Evolutionary conservation across 2,797 vertebrate genomes (phyloP).

Genomic region (Danio albolineatus): DNA sequence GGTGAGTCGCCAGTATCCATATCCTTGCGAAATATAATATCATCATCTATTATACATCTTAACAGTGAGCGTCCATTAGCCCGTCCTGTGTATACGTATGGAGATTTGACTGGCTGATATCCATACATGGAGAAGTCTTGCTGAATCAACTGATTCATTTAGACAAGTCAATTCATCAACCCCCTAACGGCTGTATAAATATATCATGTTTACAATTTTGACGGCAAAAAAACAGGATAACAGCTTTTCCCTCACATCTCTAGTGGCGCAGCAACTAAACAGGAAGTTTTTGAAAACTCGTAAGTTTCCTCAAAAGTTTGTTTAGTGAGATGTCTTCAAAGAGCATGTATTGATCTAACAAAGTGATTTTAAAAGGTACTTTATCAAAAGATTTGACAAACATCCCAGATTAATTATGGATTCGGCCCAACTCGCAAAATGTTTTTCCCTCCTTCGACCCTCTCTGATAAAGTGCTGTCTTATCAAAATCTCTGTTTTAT

Average conservation of each 20-base stretch:
- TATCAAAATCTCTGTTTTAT: neutral
- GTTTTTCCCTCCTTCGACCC: constrained; percentile 1
- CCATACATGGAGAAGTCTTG: constrained; percentile 10
- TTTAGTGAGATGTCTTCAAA: constrained; percentile 38
- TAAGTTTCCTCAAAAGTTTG: constrained; percentile 31
- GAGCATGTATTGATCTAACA: constrained; percentile 37
- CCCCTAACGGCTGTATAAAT: constrained; percentile 19
- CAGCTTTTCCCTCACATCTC: constrained; percentile 3
- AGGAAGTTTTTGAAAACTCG: constrained; percentile 15
- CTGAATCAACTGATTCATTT: constrained; percentile 52
- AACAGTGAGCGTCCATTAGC: constrained; percentile 52
- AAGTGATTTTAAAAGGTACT: constrained; percentile 36
- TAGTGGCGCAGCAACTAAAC: neutral
- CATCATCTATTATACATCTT: constrained; percentile 71
- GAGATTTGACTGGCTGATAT: constrained; percentile 25
- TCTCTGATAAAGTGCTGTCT: neutral
- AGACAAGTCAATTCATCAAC: constrained; percentile 47
- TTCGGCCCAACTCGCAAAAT: constrained; percentile 25
- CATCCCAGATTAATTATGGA: constrained; percentile 43
- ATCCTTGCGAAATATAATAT: constrained; percentile 61
- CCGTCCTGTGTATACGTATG: constrained; percentile 35
- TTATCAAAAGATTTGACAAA: constrained; percentile 42
- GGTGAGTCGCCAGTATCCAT: constrained; percentile 54
- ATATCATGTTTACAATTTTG: neutral
- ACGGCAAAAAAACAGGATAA: neutral